phyloP scores from a whole-genome alignment of 2,797 vertebrate species.

The Morelia viridis region DNA sequence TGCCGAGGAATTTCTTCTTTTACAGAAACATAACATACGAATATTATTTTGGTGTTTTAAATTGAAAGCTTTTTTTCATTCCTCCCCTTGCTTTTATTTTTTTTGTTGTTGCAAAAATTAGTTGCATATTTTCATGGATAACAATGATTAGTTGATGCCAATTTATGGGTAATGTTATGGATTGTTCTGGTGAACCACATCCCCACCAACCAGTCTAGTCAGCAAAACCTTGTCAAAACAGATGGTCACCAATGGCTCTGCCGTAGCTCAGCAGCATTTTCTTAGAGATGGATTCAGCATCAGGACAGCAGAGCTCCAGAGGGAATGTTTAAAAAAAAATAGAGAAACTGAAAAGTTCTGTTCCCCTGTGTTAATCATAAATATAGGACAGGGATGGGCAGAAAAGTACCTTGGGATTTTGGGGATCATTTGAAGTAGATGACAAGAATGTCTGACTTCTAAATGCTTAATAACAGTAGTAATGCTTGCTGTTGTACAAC shows the following conservation, averaged over 20 bases:
- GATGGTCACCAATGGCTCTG: constrained; percentile 44
- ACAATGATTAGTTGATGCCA: constrained; percentile 51
- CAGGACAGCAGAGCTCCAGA: background rate
- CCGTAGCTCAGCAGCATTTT: constrained; percentile 31
- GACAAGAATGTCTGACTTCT: background rate
- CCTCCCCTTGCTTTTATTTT: background rate
- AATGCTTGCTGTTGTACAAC: background rate
- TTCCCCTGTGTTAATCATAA: background rate
- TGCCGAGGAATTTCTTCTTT: constrained; percentile 57
- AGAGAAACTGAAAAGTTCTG: background rate
- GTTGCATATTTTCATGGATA: constrained; percentile 56
- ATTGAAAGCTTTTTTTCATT: constrained; percentile 67
- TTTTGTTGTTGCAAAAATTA: constrained; percentile 34
- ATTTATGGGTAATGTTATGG: constrained; percentile 36
- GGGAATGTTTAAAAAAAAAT: background rate
- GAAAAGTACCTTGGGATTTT: background rate
- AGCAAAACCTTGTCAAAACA: constrained; percentile 58
- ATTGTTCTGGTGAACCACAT: constrained; percentile 61
- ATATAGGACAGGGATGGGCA: background rate
- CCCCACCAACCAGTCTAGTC: constrained; percentile 42
- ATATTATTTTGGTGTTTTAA: constrained; percentile 60
- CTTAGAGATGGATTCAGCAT: background rate
- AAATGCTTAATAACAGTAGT: background rate
- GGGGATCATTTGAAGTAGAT: background rate
- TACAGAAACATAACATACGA: constrained; percentile 53